Conservation (phyloP, 2,888 invertebrate genomes). For the Macaria notata region DNA sequence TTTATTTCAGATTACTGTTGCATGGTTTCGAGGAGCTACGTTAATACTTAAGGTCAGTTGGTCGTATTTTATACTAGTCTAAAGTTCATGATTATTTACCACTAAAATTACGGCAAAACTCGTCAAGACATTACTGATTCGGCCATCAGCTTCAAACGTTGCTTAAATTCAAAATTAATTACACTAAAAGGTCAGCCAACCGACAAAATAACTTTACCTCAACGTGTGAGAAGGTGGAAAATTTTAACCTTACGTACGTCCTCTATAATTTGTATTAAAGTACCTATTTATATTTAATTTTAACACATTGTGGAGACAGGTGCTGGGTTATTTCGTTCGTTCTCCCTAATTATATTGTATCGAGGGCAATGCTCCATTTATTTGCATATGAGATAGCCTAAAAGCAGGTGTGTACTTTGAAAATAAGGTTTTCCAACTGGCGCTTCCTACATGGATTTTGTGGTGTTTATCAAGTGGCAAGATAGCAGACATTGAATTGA, state of each 20-base stretch:
- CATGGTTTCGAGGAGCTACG: conserved; percentile 42
- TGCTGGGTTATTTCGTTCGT: neutral
- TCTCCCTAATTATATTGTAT: conserved; percentile 3
- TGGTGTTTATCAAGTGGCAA: too few relatives aligned
- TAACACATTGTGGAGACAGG: conserved; percentile 8
- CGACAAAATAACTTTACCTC: conserved; percentile 4
- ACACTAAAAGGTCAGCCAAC: conserved; percentile 41
- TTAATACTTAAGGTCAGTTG: conserved; percentile 49
- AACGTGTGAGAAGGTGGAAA: conserved; percentile 34
- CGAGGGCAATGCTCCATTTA: neutral
- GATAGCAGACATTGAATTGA: too few relatives aligned
- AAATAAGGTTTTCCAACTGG: too few relatives aligned
- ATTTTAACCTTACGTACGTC: conserved; percentile 21
- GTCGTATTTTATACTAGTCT: too few relatives aligned
- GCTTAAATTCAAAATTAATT: conserved; percentile 42
- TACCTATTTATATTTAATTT: conserved; percentile 2
- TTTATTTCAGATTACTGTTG: conserved; percentile 49
- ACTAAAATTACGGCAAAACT: conserved; percentile 17
- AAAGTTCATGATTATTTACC: neutral
- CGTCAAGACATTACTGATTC: conserved; percentile 34
- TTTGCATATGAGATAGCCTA: too few relatives aligned
- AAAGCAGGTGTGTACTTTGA: too few relatives aligned
- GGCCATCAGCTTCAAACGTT: conserved; percentile 35
- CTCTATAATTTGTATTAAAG: conserved; percentile 2
- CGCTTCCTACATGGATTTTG: too few relatives aligned